Evolutionary conservation across 1,140 invertebrate species (phyloP).

Genomic region (Grapholita molesta): DNA sequence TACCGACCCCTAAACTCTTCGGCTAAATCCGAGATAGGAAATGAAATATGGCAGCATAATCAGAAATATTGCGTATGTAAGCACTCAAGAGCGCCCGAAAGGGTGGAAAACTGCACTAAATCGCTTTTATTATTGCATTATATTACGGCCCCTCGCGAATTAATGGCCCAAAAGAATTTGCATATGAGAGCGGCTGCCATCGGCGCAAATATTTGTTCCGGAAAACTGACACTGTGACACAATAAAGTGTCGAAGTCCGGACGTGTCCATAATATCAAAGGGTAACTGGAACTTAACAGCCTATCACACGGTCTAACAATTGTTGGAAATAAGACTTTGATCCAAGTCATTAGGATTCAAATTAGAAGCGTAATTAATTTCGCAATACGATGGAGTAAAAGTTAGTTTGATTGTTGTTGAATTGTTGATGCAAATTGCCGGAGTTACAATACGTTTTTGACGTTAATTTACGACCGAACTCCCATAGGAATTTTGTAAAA

Average conservation of each 20-base stretch:
- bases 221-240: background rate
- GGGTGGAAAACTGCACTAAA: slow-evolving; percentile 46
- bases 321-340: background rate
- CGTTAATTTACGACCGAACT: background rate
- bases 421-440: background rate
- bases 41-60: slow-evolving; percentile 26
- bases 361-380: background rate
- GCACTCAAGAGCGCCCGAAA: slow-evolving; percentile 19
- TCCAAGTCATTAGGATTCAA: background rate
- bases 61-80: slow-evolving; percentile 27
- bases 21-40: slow-evolving; percentile 20
- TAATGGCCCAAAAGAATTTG: slow-evolving; percentile 50
- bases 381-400: background rate
- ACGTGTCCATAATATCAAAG: background rate
- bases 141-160: slow-evolving; percentile 32
- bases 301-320: background rate
- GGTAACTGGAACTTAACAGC: background rate
- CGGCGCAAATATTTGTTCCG: slow-evolving; percentile 6
- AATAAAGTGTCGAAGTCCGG: slow-evolving; percentile 2
- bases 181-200: slow-evolving; percentile 36
- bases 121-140: slow-evolving; percentile 47
- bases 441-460: background rate
- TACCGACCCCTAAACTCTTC: background rate
- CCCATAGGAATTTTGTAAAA: background rate
- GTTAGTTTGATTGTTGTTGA: background rate